These are phyloP conservation scores for Nyctibius bracteatus DNA, from an alignment of 2,113 vertebrate species.

Conservation along the genomic window DNA sequence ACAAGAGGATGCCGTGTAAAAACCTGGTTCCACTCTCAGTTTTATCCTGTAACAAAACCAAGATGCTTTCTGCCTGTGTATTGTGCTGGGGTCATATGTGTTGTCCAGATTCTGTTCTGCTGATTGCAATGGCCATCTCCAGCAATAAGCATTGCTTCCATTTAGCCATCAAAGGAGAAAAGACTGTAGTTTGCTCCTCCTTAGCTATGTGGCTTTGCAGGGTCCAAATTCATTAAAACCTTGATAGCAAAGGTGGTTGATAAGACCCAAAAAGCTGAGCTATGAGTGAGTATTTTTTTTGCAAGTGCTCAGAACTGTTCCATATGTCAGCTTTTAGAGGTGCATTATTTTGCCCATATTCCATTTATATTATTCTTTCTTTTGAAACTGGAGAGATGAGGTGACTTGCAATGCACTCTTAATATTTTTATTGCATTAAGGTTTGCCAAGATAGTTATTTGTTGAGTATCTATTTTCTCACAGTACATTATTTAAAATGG, in stretches of 20 bases:
- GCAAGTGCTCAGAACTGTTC: background rate
- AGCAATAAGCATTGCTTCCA: background rate
- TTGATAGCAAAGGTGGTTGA: background rate
- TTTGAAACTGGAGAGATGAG: constrained; percentile 10
- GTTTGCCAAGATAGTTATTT: constrained; percentile 42
- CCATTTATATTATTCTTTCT: constrained; percentile 11
- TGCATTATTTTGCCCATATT: background rate
- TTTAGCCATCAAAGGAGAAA: background rate
- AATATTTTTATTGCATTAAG: background rate
- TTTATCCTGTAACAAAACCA: background rate
- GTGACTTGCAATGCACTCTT: background rate
- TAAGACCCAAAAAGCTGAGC: background rate
- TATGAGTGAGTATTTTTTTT: background rate
- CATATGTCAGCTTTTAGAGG: background rate
- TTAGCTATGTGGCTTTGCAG: background rate
- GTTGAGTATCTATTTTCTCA: constrained; percentile 16
- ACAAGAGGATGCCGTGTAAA: background rate
- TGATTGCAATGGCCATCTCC: background rate
- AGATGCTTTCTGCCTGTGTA: background rate
- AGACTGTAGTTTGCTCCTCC: background rate
- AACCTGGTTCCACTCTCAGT: background rate
- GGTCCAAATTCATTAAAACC: background rate
- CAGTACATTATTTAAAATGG: background rate
- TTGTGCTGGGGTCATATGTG: background rate
- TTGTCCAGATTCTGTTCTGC: background rate